Base-by-base conservation (phyloP, 2,113 vertebrate genomes). In the Noturus placidus region DNA sequence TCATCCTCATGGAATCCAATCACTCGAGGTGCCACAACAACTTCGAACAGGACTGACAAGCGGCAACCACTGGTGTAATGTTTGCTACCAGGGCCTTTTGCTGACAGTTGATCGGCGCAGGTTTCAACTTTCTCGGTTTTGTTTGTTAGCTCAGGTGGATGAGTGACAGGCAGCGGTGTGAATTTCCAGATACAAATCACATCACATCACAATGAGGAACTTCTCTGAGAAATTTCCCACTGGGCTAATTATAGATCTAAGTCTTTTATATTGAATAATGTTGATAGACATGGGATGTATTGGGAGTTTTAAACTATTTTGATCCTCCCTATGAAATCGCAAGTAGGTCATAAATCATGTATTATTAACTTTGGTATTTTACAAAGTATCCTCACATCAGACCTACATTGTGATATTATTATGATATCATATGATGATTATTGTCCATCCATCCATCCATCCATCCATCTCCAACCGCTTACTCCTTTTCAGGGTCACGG, bases 1-100 rank as follows among this genome's bases (percentile, higher is more conserved):
- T 89, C 90, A 89, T 89, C 56, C 22, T 50, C 17, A 2, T 84
- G 87, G 89, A 90, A 91, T 90, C 79, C 84, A 22, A 86, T 83
- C 88, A 61, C 42, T 87, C 38, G 56, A 70, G 50, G 69, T 83
- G 69, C 57, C 19, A 6, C 17, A 38, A 35, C 78, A 27, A 76
- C 81, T 65, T 88, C 63, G n/a, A 30, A 82, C 87, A 84, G 67
- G 70, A 65, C 61, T 86, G 83, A 87, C 70, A 54, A 65, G 30
- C 35, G 22, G 46, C 83, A 85, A 87, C 54, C 87, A 78, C n/a
- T 56, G 19, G 85, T 74, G 84, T 85, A 87, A 59, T 50, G 69
- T 82, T 87, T 70, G 81, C 87, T 67, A 87, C 82, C 56, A 76
- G 69, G 25, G 88, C 86, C 56, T 13, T 11, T 56, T 27, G 50